Conservation (phyloP, 2,888 invertebrate genomes). For the Ormyrus rosae region DNA sequence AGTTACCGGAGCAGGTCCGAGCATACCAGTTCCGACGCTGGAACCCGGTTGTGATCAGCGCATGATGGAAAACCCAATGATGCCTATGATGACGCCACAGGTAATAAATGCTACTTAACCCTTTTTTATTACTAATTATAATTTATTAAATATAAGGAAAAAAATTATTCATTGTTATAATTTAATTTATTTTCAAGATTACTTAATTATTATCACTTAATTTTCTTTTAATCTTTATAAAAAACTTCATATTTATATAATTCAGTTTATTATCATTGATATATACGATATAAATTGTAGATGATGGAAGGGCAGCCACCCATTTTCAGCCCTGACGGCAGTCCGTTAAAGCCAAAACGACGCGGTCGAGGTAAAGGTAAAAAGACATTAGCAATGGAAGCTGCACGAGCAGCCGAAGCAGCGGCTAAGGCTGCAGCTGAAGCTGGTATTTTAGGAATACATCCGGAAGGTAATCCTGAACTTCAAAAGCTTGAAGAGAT, state of each 20-base stretch:
- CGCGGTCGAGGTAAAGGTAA: conserved; percentile 74
- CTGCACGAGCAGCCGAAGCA: conserved; percentile 77
- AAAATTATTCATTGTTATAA: neutral
- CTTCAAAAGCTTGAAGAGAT: conserved; percentile 62
- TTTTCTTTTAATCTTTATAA: too few relatives aligned
- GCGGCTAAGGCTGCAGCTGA: conserved; percentile 75
- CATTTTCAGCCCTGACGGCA: conserved; percentile 69
- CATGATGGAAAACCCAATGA: conserved; percentile 56
- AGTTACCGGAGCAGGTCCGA: conserved; percentile 60
- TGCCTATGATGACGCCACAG: conserved; percentile 61
- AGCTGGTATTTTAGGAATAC: conserved; percentile 63
- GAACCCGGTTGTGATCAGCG: conserved; percentile 39
- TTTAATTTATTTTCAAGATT: neutral
- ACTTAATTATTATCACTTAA: neutral
- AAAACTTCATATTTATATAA: too few relatives aligned
- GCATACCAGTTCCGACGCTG: conserved; percentile 58
- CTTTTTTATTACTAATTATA: neutral
- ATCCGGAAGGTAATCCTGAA: conserved; percentile 67
- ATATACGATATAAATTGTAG: conserved; percentile 71
- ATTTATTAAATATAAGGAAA: neutral
- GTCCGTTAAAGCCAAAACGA: conserved; percentile 71
- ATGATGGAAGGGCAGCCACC: conserved; percentile 67
- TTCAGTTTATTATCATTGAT: conserved; percentile 59
- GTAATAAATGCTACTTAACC: conserved; percentile 11
- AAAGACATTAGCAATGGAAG: conserved; percentile 73